Evolutionary conservation across 1,140 invertebrate genomes (phyloP).

Genomic region (Nymphalis io): DNA sequence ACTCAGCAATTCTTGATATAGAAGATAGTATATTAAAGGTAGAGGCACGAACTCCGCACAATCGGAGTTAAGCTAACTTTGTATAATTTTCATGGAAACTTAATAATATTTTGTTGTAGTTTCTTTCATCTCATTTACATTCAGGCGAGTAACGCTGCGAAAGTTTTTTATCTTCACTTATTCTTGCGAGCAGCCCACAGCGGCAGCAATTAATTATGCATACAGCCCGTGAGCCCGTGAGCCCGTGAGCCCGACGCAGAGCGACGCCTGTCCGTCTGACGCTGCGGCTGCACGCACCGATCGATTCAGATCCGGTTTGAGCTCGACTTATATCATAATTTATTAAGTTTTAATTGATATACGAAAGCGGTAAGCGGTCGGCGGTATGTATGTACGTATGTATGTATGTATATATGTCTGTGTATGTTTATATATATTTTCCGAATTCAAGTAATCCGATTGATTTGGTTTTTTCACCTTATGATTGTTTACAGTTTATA

Average conservation of each 20-base stretch:
- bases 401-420: no score
- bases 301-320: conserved; percentile 16
- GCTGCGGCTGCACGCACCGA: conserved; percentile 10
- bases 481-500: no score
- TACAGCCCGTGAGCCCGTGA: conserved; percentile 8
- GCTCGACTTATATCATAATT: conserved; percentile 17
- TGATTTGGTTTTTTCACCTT: no score
- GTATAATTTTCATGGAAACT: neutral
- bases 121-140: neutral
- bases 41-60: no score
- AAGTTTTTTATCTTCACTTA: conserved; percentile 6
- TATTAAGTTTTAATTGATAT: conserved; percentile 26
- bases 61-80: neutral
- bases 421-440: no score
- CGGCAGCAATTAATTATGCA: conserved; percentile 18
- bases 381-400: no score
- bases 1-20: no score
- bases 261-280: conserved; percentile 23
- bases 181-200: conserved; percentile 2
- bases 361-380: neutral
- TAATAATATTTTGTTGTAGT: neutral
- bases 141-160: neutral
- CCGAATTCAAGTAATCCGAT: no score
- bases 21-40: no score
- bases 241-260: neutral